phyloP scores from a whole-genome alignment of 2,113 vertebrate genomes.

The Planiliza haematocheilus region DNA sequence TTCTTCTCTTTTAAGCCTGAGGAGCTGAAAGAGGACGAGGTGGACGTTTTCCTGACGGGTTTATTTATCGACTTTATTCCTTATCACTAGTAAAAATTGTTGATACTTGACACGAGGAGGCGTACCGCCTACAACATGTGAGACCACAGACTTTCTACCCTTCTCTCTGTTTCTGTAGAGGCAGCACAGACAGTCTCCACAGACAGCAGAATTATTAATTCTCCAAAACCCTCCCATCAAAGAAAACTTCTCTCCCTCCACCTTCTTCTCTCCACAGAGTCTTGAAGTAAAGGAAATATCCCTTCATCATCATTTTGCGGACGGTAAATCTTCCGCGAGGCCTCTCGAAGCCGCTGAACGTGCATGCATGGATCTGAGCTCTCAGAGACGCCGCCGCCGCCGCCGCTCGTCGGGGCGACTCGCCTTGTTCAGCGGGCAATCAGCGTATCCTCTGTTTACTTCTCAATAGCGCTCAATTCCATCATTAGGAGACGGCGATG shows the following conservation, averaged over 20 bases:
- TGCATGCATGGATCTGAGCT: too few relatives aligned
- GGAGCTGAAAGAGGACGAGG: too few relatives aligned
- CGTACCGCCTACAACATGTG: too few relatives aligned
- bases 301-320: conserved; percentile 8
- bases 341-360: too few relatives aligned
- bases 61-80: too few relatives aligned
- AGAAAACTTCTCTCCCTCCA: conserved; percentile 1
- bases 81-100: too few relatives aligned
- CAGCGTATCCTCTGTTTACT: conserved; percentile 74
- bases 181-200: neutral
- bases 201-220: neutral
- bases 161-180: neutral
- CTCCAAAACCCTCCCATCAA: conserved; percentile 8
- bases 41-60: too few relatives aligned
- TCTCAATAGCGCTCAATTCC: conserved; percentile 74
- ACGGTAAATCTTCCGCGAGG: conserved; percentile 6
- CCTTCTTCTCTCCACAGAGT: neutral
- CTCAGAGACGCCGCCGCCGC: too few relatives aligned
- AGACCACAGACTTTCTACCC: too few relatives aligned
- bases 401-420: conserved; percentile 21
- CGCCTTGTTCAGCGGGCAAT: conserved; percentile 66
- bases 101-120: too few relatives aligned
- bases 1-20: too few relatives aligned
- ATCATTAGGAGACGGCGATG: conserved; percentile 69
- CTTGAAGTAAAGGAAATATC: neutral